A percentile compares a stretch with the other conserved stretches of the same genome.
Evolutionary conservation across 1,140 invertebrate species (phyloP).

Genomic region (Hylaeus anthracinus): DNA sequence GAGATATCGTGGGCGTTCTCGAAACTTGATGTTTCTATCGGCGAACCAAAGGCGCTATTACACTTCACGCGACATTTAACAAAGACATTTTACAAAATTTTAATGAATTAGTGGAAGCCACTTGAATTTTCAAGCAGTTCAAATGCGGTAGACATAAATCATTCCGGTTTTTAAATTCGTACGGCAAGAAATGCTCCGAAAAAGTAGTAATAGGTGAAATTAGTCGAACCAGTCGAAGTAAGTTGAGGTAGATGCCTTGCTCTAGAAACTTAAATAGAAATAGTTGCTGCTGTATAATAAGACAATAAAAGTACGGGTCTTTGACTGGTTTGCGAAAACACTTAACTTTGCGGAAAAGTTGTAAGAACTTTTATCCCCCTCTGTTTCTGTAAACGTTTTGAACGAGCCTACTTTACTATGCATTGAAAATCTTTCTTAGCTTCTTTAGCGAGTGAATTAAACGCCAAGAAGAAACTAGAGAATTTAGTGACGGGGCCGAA

Average conservation of each 20-base stretch:
- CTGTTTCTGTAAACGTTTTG: conserved; percentile 28
- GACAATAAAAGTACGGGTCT: conserved; percentile 31
- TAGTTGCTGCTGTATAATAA: conserved; percentile 36
- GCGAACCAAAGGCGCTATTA: no score
- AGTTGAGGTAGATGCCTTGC: not conserved
- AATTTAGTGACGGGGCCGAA: no score
- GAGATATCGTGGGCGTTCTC: not conserved
- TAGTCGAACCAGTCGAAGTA: not conserved
- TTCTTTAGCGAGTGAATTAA: conserved; percentile 12
- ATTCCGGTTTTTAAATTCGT: not conserved
- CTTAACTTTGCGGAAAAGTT: conserved; percentile 20
- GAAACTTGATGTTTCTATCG: not conserved
- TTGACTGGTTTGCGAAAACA: conserved; percentile 36
- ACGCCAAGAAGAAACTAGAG: no score
- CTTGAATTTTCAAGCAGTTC: not conserved
- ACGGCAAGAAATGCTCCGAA: not conserved
- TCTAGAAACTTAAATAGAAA: conserved; percentile 33
- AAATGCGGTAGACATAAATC: not conserved
- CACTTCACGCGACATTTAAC: no score
- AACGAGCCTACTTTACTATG: conserved; percentile 35
- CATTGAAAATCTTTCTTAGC: conserved; percentile 36
- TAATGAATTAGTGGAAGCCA: not conserved
- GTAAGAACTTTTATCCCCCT: conserved; percentile 2
- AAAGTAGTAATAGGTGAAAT: conserved; percentile 4
- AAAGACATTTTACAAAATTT: no score